Evolutionary conservation across 2,797 vertebrate genomes (phyloP).

Genomic region (Helostoma temminkii): DNA sequence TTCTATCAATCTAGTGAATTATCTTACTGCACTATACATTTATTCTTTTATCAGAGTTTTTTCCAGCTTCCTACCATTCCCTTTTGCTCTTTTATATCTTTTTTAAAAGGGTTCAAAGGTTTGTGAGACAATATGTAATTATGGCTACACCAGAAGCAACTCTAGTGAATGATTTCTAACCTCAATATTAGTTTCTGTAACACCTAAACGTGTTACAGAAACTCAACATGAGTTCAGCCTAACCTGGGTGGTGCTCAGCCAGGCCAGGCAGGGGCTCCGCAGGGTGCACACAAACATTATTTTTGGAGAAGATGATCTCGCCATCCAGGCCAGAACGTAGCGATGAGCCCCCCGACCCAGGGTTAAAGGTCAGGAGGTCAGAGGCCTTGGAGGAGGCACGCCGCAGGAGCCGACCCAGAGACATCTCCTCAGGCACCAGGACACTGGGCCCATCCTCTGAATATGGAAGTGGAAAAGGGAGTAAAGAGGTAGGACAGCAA

Average conservation of each 20-base stretch:
- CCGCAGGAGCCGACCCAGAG: constrained; percentile 97
- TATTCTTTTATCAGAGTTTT: neutral
- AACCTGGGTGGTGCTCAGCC: constrained; percentile 97
- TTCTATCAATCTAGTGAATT: no score
- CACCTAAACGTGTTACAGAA: no score
- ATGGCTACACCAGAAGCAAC: neutral
- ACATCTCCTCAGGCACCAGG: constrained; percentile 88
- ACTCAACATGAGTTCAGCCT: no score
- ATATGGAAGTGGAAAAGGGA: neutral
- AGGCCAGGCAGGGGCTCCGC: constrained; percentile 91
- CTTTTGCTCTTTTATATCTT: neutral
- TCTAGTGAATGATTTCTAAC: neutral
- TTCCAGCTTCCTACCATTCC: neutral
- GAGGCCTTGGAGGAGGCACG: constrained; percentile 96
- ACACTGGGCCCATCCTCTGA: constrained; percentile 92
- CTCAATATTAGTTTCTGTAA: neutral
- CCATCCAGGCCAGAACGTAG: constrained; percentile 87
- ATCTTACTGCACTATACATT: no score
- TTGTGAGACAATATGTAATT: neutral
- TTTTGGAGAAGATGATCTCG: constrained; percentile 98
- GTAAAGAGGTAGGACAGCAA: neutral
- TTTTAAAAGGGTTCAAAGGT: no score
- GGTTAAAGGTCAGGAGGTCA: constrained; percentile 94
- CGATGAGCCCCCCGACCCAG: constrained; percentile 82
- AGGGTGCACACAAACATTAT: constrained; percentile 97